A percentile compares a stretch with the other conserved stretches of the same genome.
Evolutionary conservation across 2,113 vertebrate species (phyloP).

Genomic region (Stegastes partitus): DNA sequence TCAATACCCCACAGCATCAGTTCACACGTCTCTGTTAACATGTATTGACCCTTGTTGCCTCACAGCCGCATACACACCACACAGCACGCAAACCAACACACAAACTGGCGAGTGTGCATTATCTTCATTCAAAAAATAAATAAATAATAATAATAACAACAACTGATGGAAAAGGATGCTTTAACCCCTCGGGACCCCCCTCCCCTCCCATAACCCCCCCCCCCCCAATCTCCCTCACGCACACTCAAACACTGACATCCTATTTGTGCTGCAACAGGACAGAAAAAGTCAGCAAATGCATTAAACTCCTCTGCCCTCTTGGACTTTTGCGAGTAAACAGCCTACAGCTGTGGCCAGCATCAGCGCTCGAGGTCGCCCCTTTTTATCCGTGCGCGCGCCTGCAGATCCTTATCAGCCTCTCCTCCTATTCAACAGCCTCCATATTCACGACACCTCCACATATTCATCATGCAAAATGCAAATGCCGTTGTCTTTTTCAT

Average conservation of each 20-base stretch:
- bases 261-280: conserved; percentile 47
- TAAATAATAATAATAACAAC: background rate
- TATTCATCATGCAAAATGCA: conserved; percentile 84
- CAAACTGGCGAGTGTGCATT: conserved; percentile 20
- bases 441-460: conserved; percentile 83
- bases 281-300: conserved; percentile 57
- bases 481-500: conserved; percentile 72
- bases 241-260: conserved; percentile 6
- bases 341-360: conserved; percentile 50
- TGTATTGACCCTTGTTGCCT: conserved; percentile 69
- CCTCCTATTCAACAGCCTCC: conserved; percentile 77
- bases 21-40: conserved; percentile 74
- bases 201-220: rapidly evolving
- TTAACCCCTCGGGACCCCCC: conserved; percentile 3
- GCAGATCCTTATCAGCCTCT: conserved; percentile 73
- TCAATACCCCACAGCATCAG: conserved; percentile 63
- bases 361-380: conserved; percentile 52
- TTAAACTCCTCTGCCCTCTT: conserved; percentile 62
- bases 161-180: conserved; percentile 12
- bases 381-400: conserved; percentile 59
- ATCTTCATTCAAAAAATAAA: conserved; percentile 19
- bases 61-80: conserved; percentile 13
- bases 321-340: conserved; percentile 69
- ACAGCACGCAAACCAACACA: background rate
- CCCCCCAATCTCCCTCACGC: background rate